These are phyloP conservation scores for Serranochromis macrocephalus DNA, from an alignment of 2,113 vertebrate genomes.

Conservation along the genomic window DNA sequence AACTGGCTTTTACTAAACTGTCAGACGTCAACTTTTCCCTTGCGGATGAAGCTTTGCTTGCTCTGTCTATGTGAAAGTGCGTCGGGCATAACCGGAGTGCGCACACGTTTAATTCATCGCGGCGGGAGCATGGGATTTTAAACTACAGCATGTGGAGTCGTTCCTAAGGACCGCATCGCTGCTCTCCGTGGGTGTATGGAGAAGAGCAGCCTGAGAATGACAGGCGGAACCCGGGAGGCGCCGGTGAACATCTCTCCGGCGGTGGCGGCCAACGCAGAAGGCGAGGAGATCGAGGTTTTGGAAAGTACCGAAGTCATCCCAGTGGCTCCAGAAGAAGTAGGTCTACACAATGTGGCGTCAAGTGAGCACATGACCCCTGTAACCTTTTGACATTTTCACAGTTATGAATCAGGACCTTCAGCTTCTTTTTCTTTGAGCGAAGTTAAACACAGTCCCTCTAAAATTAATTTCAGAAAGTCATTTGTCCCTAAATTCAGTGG, in stretches of 20 bases:
- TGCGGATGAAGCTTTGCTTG: background rate
- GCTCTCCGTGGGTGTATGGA: conserved; percentile 43
- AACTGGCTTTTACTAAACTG: background rate
- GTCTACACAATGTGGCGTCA: conserved; percentile 18
- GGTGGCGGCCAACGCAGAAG: conserved; percentile 78
- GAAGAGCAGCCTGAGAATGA: conserved; percentile 67
- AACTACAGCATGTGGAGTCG: conserved; percentile 12
- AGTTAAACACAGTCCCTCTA: background rate
- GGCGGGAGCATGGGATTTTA: background rate
- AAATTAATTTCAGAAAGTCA: background rate
- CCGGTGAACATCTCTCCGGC: conserved; percentile 76
- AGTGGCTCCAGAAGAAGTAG: conserved; percentile 78
- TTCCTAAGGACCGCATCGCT: conserved; percentile 14
- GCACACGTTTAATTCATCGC: background rate
- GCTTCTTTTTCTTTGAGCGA: background rate
- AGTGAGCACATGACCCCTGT: background rate
- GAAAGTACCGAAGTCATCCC: conserved; percentile 77
- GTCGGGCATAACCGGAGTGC: background rate
- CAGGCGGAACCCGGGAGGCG: conserved; percentile 65
- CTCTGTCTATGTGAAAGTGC: background rate
- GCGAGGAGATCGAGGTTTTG: conserved; percentile 84
- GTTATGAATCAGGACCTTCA: background rate
- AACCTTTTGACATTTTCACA: background rate
- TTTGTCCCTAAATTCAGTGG: background rate
- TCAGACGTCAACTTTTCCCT: conserved; percentile 30